These are phyloP conservation scores for Drosophila virilis DNA, from an alignment of 1,140 invertebrate genomes.

Conservation along the genomic window DNA sequence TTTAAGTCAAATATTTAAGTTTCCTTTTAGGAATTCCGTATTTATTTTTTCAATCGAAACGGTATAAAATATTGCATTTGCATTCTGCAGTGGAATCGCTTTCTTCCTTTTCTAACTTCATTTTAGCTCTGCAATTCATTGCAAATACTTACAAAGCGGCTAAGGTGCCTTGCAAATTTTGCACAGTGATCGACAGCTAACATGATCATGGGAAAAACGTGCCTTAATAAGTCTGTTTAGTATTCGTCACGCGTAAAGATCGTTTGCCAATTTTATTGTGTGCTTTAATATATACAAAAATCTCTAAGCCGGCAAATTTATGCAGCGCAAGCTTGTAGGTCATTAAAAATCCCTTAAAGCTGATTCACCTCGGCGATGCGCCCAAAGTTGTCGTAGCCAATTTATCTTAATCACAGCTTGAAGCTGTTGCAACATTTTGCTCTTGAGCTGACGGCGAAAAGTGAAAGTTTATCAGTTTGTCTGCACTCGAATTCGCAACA, in stretches of 20 bases:
- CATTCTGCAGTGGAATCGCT: not conserved
- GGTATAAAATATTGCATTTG: too few relatives aligned
- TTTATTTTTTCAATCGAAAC: too few relatives aligned
- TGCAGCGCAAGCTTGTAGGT: not conserved
- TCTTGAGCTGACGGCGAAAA: conserved; percentile 38
- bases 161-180: not conserved
- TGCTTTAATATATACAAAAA: conserved; percentile 12
- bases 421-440: conserved; percentile 30
- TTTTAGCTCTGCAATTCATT: not conserved
- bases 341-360: conserved; percentile 27
- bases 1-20: too few relatives aligned
- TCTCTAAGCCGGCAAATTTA: conserved; percentile 7
- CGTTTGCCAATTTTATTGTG: conserved; percentile 1
- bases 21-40: too few relatives aligned
- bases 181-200: not conserved
- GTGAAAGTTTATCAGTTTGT: conserved; percentile 63
- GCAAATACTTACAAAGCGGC: not conserved
- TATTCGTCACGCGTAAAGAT: conserved; percentile 18
- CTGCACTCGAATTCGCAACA: conserved; percentile 74
- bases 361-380: conserved; percentile 50
- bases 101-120: not conserved
- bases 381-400: conserved; percentile 5
- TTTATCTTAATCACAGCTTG: conserved; percentile 26
- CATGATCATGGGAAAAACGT: conserved; percentile 11
- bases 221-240: not conserved